Evolutionary conservation across 2,888 invertebrate species (phyloP).

Genomic region (Acanthacorydalis orientalis): DNA sequence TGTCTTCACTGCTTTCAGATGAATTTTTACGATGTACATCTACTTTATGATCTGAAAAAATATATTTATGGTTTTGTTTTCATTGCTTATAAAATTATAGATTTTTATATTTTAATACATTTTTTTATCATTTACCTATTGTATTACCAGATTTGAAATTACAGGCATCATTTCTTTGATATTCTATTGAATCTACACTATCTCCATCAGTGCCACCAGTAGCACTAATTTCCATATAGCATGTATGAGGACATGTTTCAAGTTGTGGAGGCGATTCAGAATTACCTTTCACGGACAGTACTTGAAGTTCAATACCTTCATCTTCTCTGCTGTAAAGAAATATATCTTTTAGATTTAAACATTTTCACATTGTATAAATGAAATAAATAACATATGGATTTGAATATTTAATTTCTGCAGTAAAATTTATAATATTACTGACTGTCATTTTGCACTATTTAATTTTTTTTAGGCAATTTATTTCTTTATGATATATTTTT

Average conservation of each 20-base stretch:
- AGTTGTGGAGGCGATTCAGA: constrained; percentile 31
- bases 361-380: neutral
- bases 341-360: neutral
- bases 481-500: neutral
- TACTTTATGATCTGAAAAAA: constrained; percentile 63
- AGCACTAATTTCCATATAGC: constrained; percentile 19
- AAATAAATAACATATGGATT: too few species aligned
- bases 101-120: neutral
- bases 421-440: neutral
- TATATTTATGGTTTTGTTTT: neutral
- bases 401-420: too few species aligned
- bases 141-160: constrained; percentile 29
- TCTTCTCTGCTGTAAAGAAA: constrained; percentile 37
- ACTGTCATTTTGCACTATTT: neutral
- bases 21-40: constrained; percentile 87
- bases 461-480: neutral
- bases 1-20: constrained; percentile 71
- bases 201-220: constrained; percentile 20
- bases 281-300: constrained; percentile 29
- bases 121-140: constrained; percentile 33
- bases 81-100: too few species aligned
- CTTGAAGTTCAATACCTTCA: constrained; percentile 73
- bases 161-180: constrained; percentile 15
- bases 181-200: constrained; percentile 26
- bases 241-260: constrained; percentile 46